These are phyloP conservation scores for Desmophyllum pertusum DNA, from an alignment of 92 coral and sea anemone genomes.

Conservation along the genomic window DNA sequence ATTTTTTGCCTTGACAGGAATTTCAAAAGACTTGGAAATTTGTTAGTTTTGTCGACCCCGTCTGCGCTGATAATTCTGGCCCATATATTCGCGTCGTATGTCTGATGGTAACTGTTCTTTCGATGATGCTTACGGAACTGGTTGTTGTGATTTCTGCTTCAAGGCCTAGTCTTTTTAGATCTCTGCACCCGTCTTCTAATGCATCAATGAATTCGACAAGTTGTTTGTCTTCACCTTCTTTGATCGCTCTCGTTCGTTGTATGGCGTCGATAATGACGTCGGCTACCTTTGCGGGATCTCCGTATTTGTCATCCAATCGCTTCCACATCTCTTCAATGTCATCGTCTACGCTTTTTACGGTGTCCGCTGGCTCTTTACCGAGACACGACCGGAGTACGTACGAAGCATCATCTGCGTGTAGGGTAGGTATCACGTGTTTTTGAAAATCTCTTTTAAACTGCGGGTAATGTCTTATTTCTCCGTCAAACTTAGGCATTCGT, in stretches of 20 bases:
- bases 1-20: conserved; percentile 40
- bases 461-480: too few relatives aligned
- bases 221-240: conserved; percentile 48
- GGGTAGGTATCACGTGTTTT: too few relatives aligned
- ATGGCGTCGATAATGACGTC: conserved; percentile 51
- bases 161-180: conserved; percentile 46
- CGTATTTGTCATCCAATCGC: too few relatives aligned
- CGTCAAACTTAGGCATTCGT: too few relatives aligned
- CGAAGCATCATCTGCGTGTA: too few relatives aligned
- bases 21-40: conserved; percentile 51
- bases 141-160: conserved; percentile 62
- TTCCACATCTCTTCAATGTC: too few relatives aligned
- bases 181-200: conserved; percentile 56
- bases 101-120: conserved; percentile 49
- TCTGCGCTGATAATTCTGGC: conserved; percentile 59
- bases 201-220: conserved; percentile 49
- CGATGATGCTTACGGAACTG: conserved; percentile 53
- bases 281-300: conserved; percentile 51
- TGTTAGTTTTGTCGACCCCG: conserved; percentile 43
- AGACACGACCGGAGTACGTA: too few relatives aligned
- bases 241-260: conserved; percentile 15
- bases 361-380: too few relatives aligned
- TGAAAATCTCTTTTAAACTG: too few relatives aligned
- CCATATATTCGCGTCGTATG: conserved; percentile 57
- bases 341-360: too few relatives aligned